Percentiles rank a stretch among this genome's conserved stretches.
phyloP scores from a whole-genome alignment of 2,113 vertebrate species.

The Acanthochromis polyacanthus region DNA sequence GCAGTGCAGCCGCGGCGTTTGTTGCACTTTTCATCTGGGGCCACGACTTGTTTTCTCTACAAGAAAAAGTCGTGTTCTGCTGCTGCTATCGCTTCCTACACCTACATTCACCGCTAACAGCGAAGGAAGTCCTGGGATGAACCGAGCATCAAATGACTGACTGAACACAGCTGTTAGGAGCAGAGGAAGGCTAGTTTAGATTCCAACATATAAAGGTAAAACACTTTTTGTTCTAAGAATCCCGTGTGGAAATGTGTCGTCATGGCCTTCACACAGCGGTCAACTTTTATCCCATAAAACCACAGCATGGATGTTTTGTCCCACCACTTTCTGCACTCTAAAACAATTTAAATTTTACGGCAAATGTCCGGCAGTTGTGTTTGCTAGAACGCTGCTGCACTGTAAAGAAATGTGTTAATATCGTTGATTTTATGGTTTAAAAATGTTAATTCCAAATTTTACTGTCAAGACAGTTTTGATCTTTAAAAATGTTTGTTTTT shows the following conservation, averaged over 20 bases:
- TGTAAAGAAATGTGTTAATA: too few species aligned
- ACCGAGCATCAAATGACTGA: neutral
- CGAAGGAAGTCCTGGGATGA: neutral
- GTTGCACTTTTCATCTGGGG: neutral
- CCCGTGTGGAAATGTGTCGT: neutral
- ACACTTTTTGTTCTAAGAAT: neutral
- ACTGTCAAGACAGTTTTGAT: too few species aligned
- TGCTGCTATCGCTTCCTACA: neutral
- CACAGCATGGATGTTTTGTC: slow-evolving; percentile 1
- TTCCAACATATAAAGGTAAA: neutral
- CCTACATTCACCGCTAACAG: slow-evolving; percentile 1
- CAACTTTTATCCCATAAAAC: slow-evolving; percentile 16
- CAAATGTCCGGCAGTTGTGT: too few species aligned
- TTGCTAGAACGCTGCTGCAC: too few species aligned
- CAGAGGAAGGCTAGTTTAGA: neutral
- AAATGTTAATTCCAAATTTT: too few species aligned
- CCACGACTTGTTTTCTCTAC: neutral
- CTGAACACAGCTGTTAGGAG: neutral
- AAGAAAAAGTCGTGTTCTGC: neutral
- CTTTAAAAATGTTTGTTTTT: too few species aligned
- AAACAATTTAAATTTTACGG: too few species aligned
- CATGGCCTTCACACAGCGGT: neutral
- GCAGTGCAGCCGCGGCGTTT: neutral
- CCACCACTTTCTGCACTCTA: neutral
- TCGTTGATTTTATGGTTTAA: too few species aligned